phyloP scores from a whole-genome alignment of 2,888 invertebrate genomes.

The Sisyra nigra region DNA sequence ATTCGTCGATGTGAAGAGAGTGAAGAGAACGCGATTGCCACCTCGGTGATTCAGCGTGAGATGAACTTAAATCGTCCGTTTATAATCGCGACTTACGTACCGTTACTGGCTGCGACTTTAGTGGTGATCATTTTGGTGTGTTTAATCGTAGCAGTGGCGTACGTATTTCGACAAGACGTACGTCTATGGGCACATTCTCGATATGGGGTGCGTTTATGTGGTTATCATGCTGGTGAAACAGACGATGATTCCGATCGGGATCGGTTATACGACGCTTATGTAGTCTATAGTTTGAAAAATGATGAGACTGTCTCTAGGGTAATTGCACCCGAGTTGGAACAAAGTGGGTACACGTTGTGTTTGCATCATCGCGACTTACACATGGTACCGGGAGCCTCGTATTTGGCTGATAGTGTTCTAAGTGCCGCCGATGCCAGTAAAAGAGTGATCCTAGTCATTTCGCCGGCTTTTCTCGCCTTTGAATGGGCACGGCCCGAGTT shows the following conservation, averaged over 20 bases:
- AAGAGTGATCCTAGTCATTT: slow-evolving; percentile 63
- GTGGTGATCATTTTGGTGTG: slow-evolving; percentile 52
- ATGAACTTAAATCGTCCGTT: slow-evolving; percentile 44
- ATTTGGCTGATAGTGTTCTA: slow-evolving; percentile 42
- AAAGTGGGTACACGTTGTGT: slow-evolving; percentile 48
- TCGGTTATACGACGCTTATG: slow-evolving; percentile 64
- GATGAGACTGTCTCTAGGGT: slow-evolving; percentile 52
- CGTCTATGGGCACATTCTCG: slow-evolving; percentile 64
- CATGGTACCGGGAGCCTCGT: slow-evolving; percentile 41
- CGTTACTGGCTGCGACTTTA: slow-evolving; percentile 53
- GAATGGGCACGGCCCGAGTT: slow-evolving; percentile 76
- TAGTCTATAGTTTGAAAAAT: slow-evolving; percentile 72
- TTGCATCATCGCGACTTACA: slow-evolving; percentile 48
- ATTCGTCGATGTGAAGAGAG: slow-evolving; percentile 40
- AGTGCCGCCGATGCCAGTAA: slow-evolving; percentile 46
- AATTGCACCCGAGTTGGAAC: slow-evolving; percentile 58
- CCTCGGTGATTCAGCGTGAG: slow-evolving; percentile 30
- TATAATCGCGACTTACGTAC: slow-evolving; percentile 55
- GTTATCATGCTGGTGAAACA: slow-evolving; percentile 37
- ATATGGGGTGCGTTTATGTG: slow-evolving; percentile 61
- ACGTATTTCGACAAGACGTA: slow-evolving; percentile 61
- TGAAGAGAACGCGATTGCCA: slow-evolving; percentile 48
- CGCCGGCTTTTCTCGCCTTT: slow-evolving; percentile 62
- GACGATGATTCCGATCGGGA: slow-evolving; percentile 29
- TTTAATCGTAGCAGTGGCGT: slow-evolving; percentile 48